These are phyloP conservation scores for Stichodactyla mertensii DNA, from an alignment of 64 coral and sea anemone genomes.

Conservation along the genomic window DNA sequence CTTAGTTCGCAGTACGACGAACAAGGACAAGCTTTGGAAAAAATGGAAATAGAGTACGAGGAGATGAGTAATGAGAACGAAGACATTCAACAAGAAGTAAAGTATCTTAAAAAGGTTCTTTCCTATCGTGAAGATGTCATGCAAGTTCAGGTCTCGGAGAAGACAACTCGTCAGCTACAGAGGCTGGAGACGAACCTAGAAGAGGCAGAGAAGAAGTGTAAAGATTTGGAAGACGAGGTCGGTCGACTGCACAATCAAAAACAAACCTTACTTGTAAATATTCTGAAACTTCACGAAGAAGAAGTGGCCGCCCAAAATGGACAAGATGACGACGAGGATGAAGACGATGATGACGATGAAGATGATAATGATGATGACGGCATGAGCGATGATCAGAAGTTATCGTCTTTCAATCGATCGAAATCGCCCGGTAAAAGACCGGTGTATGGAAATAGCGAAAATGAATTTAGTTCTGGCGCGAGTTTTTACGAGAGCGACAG, in stretches of 20 bases:
- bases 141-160: conserved; percentile 36
- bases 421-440: background rate
- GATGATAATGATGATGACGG: conserved; percentile 15
- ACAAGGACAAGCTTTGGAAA: conserved; percentile 37
- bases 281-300: conserved; percentile 64
- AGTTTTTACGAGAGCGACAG: conserved; percentile 33
- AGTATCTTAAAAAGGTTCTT: conserved; percentile 82
- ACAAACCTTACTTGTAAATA: conserved; percentile 69
- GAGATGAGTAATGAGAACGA: conserved; percentile 49
- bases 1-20: conserved; percentile 44
- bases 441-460: conserved; percentile 24
- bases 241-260: conserved; percentile 69
- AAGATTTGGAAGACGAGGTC: conserved; percentile 79
- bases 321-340: conserved; percentile 21
- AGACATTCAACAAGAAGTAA: conserved; percentile 54
- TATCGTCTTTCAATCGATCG: background rate
- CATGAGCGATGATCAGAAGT: conserved; percentile 16
- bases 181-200: conserved; percentile 66
- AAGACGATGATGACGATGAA: conserved; percentile 5
- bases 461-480: conserved; percentile 42
- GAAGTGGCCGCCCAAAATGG: conserved; percentile 36
- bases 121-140: conserved; percentile 81
- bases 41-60: conserved; percentile 40
- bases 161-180: conserved; percentile 55
- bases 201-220: conserved; percentile 78